Evolutionary conservation across 2,888 invertebrate genomes (phyloP).

Genomic region (Synanthedon andrenaeformis): DNA sequence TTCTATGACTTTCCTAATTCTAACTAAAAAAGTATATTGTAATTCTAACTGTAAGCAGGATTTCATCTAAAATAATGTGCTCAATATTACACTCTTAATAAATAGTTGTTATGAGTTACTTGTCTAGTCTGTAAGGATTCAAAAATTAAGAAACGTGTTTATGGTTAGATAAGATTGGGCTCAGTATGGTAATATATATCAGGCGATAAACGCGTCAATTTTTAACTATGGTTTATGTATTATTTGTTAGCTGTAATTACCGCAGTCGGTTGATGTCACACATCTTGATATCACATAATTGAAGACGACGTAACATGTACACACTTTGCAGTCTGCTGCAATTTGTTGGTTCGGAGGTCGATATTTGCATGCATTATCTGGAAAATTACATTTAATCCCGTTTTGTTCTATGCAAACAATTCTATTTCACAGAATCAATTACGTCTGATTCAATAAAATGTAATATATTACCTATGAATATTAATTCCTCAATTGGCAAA

Average conservation of each 20-base stretch:
- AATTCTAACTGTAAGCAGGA: no score
- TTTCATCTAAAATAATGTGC: no score
- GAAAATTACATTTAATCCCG: neutral
- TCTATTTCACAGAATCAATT: neutral
- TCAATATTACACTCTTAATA: no score
- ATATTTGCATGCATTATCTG: conserved; percentile 20
- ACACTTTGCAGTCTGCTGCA: conserved; percentile 13
- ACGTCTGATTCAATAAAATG: neutral
- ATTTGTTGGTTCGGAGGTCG: conserved; percentile 14
- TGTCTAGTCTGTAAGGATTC: no score
- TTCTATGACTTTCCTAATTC: no score
- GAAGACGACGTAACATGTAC: conserved; percentile 17
- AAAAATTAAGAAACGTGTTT: no score
- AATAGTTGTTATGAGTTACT: no score
- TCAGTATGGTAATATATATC: neutral
- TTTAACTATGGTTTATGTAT: neutral
- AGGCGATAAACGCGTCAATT: neutral
- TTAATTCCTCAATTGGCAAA: neutral
- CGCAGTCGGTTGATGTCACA: conserved; percentile 11
- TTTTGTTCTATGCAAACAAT: neutral
- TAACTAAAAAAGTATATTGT: no score
- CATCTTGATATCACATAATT: conserved; percentile 20
- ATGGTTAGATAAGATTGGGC: no score
- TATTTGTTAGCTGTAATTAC: conserved; percentile 5
- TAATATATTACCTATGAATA: conserved; percentile 1